Conservation (phyloP, 2,113 vertebrate genomes). For the Oenanthe melanoleuca region DNA sequence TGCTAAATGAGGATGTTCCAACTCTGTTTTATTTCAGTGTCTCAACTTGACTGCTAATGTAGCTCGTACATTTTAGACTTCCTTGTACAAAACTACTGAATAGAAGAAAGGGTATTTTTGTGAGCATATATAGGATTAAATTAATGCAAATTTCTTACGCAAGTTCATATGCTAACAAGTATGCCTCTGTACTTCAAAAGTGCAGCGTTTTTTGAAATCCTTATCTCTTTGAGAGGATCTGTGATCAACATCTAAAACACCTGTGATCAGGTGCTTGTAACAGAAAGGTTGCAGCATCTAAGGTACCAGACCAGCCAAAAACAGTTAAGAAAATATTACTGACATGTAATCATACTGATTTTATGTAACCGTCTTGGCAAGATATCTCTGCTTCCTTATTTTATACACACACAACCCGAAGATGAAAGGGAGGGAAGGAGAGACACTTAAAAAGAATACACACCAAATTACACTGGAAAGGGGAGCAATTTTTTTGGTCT, state of each 20-base stretch:
- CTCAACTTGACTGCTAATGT: neutral
- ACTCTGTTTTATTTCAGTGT: neutral
- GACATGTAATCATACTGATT: neutral
- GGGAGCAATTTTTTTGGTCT: neutral
- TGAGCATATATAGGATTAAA: neutral
- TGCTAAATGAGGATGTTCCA: neutral
- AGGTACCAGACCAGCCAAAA: neutral
- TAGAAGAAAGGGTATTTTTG: neutral
- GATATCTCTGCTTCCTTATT: neutral
- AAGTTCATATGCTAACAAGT: neutral
- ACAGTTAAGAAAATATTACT: neutral
- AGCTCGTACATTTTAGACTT: neutral
- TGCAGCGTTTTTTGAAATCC: slow-evolving; percentile 4
- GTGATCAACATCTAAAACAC: slow-evolving; percentile 13
- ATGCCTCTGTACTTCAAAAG: slow-evolving; percentile 37
- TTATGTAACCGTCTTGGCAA: slow-evolving; percentile 5
- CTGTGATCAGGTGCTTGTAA: slow-evolving; percentile 43
- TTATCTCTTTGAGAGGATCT: slow-evolving; percentile 48
- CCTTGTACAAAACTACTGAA: neutral
- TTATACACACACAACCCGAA: accelerated
- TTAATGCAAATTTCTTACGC: neutral
- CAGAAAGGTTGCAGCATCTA: neutral
- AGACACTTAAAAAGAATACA: neutral
- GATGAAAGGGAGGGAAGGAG: neutral
- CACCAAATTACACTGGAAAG: neutral